Evolutionary conservation across 2,888 invertebrate genomes (phyloP), one percentile per base, ranked within the genome.

Genomic region (Scaeva pyrastri): DNA sequence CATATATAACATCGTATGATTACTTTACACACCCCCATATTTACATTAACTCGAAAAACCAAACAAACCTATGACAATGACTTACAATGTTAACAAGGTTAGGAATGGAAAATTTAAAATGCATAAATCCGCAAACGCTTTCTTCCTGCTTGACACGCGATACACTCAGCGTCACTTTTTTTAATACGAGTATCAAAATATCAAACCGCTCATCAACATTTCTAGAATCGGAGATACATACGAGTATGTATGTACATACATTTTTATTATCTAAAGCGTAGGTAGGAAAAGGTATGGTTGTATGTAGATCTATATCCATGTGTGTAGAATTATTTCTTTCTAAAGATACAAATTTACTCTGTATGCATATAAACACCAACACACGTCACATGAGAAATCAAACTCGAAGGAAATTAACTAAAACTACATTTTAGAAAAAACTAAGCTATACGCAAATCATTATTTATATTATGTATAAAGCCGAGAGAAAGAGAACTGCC

Each of bases 1-100:
- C 60, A 56, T 70, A 66, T n/a, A n/a, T n/a, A n/a, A n/a, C n/a
- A n/a, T 58, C 39, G 12, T 11, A 39, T 48, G 52, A 26, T 14
- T 21, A 60, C 19, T n/a, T n/a, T 72, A 70, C 72, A 81, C 81
- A 76, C 81, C 81, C 73, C 80, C 85, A 56, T 75, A 64, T 76
- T 58, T 21, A 36, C 45, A 52, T 45, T n/a, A n/a, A 72, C 56
- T 19, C 41, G 14, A 52, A 26, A 39, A 52, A 48, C n/a, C 7
- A 19, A 66, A 56, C 52, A 45, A 52, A 39, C 43, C 60, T 36
- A 52, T 58, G 55, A 8, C 19, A 45, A 56, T 64, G 21, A 60
- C 60, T 36, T 50, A 45, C 72, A 52, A 72, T 26, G n/a, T 60
- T 60, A 43, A 26, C 84, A 71, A 83, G 78, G 78, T 74, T 58